These are phyloP conservation scores for Microtus oregoni DNA, from an alignment of 2,113 vertebrate species.

Conservation along the genomic window DNA sequence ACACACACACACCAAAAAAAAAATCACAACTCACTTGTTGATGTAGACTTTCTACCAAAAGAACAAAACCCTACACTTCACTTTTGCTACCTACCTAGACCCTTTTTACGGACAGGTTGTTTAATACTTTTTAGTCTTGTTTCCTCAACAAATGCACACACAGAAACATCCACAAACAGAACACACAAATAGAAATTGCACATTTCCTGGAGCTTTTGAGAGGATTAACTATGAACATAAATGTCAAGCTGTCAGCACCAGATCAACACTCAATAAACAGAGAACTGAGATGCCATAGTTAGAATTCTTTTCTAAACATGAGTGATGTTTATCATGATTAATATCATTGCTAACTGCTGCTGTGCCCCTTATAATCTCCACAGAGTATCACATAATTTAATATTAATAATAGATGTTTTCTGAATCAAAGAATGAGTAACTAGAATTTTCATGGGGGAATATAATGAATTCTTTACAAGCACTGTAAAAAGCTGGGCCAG, in stretches of 20 bases:
- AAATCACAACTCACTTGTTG: not conserved
- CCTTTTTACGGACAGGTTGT: not conserved
- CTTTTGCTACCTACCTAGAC: not conserved
- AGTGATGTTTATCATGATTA: not conserved
- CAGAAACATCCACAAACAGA: not conserved
- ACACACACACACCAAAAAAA: not conserved
- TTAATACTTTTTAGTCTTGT: not conserved
- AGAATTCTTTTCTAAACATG: not conserved
- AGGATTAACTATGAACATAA: constrained; percentile 15
- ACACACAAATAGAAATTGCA: not conserved
- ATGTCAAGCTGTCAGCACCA: not conserved
- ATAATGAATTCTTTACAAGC: not conserved
- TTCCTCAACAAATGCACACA: constrained; percentile 24
- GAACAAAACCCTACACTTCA: not conserved
- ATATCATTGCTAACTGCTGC: not conserved
- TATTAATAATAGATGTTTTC: not conserved
- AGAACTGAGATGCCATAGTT: not conserved
- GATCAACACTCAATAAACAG: not conserved
- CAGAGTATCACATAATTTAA: not conserved
- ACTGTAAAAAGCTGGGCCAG: not conserved
- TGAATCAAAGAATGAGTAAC: not conserved
- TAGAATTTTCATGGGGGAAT: not conserved
- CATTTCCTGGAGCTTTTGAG: not conserved
- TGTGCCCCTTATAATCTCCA: not conserved
- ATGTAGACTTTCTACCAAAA: not conserved